Base-by-base conservation (phyloP, 2,888 invertebrate species). In the Drosophila subquinaria region DNA sequence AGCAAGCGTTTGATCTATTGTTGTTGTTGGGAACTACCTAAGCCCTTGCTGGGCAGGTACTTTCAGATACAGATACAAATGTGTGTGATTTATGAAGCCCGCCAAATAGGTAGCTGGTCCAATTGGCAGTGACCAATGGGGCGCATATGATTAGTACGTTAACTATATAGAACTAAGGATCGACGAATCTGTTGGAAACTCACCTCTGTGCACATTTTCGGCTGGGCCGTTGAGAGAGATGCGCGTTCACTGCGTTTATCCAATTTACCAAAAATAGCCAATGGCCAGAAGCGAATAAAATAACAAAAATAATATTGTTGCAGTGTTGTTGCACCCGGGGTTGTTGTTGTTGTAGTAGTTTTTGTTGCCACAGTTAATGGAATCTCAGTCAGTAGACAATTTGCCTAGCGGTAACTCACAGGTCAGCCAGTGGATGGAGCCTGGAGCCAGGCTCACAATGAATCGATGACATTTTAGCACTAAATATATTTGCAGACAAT, bases 121-220 rank as follows among this genome's bases (percentile, higher is more conserved):
- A 76, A 76, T 76, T 76, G 80, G 66, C 52, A 56, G 15, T 15
- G 11, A 20, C 38, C 3, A 48, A 47, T 59, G 47, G 48, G 56
- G 56, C 20, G 20, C 42, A 20, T 33, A 17, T 17, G 17, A 30
- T 15, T 2, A 3, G 3, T n/a, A 30, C 5, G 15, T 11, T 30
- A 33, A 33, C 27, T 42, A 51, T 30, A 40, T 42, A 27, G 5
- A n/a, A n/a, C 27, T 35, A 3, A 43, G 9, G 43, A 67, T 74
- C 57, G 52, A 23, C 11, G 17, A 42, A 59, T 55, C 65, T 20
- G 23, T 48, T 27, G n/a, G 27, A 17, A 53, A 83, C 84, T 84
- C 74, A 84, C 84, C 84, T 84, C 84, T 64, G 84, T 84, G 89
- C 84, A 84, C 84, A 84, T 84, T 88, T 87, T 84, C 85, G 85